Conservation (phyloP, 2,888 invertebrate species). For the Troides oblongomaculatus region DNA sequence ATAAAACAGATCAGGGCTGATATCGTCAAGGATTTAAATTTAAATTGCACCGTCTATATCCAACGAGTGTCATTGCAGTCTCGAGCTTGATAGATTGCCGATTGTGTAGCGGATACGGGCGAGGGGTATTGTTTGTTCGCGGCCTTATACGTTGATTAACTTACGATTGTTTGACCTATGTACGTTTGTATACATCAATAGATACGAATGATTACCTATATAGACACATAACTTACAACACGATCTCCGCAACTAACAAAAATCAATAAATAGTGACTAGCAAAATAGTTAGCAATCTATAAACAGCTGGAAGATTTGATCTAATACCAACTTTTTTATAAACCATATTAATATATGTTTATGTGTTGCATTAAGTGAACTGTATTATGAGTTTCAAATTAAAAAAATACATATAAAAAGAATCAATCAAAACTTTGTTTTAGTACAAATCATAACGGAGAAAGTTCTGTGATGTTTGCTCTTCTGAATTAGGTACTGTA, state of each 20-base stretch:
- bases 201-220: not conserved
- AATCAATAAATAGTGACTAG: no score
- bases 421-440: no score
- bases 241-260: not conserved
- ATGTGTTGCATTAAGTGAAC: no score
- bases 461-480: no score
- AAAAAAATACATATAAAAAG: no score
- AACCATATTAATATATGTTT: no score
- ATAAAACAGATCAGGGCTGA: constrained; percentile 1
- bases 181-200: not conserved
- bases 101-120: constrained; percentile 50
- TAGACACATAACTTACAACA: not conserved
- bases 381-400: no score
- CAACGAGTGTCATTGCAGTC: constrained; percentile 63
- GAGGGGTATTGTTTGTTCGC: constrained; percentile 10
- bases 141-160: constrained; percentile 19
- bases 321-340: no score
- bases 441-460: no score
- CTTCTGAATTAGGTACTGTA: no score
- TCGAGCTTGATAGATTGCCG: constrained; percentile 66
- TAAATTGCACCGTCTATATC: constrained; percentile 66
- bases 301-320: no score
- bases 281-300: no score
- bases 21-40: constrained; percentile 61
- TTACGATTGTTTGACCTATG: constrained; percentile 6